Conservation (phyloP, 2,797 vertebrate species). For the Galaxias olidus region DNA sequence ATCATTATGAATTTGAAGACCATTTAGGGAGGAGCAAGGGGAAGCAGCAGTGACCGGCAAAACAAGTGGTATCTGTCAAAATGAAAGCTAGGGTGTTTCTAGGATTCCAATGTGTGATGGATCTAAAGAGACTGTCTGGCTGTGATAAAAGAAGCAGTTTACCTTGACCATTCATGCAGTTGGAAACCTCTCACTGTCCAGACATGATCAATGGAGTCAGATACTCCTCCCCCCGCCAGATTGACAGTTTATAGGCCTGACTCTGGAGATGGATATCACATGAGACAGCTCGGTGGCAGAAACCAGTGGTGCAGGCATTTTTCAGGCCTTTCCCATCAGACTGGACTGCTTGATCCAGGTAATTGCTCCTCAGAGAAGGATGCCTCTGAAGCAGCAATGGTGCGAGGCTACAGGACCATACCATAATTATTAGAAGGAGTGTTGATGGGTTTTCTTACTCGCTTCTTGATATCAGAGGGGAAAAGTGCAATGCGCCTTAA, state of each 20-base stretch:
- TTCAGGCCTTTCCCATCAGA: conserved; percentile 65
- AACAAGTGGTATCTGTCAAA: conserved; percentile 12
- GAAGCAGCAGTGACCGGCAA: neutral
- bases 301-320: conserved; percentile 67
- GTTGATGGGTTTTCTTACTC: neutral
- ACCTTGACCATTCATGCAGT: conserved; percentile 62
- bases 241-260: conserved; percentile 63
- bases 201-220: conserved; percentile 68
- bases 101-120: conserved; percentile 30
- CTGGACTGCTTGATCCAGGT: conserved; percentile 62
- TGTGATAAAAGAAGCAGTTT: conserved; percentile 62
- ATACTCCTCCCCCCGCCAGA: conserved; percentile 61
- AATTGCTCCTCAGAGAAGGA: conserved; percentile 57
- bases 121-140: conserved; percentile 57
- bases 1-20: no score
- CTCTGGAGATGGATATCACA: conserved; percentile 69
- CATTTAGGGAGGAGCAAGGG: no score
- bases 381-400: conserved; percentile 51
- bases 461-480: neutral
- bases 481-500: neutral
- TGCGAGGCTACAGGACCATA: conserved; percentile 29
- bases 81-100: conserved; percentile 29
- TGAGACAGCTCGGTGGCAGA: conserved; percentile 66
- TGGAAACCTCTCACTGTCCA: conserved; percentile 65
- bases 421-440: conserved; percentile 10